Base-by-base conservation (phyloP, 1,140 invertebrate species). In the Sitophilus oryzae region DNA sequence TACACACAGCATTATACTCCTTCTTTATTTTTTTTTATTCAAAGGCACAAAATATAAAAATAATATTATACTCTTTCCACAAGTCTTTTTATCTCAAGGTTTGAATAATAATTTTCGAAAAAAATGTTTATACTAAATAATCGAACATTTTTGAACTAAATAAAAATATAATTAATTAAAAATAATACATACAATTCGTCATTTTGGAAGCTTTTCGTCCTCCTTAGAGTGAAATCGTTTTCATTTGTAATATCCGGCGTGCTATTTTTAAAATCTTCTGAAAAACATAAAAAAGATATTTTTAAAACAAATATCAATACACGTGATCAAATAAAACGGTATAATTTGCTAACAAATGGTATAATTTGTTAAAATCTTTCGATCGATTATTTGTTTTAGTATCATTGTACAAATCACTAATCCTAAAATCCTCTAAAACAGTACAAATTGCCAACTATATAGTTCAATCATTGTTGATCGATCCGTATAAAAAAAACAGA, bases 151-250 rank as follows among this genome's bases (percentile, higher is more conserved):
- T 41, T 16, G 10, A 2, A 41, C 38, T 18, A 18, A 15, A 1
- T 15, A 5, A 15, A 41, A 41, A 1, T 40, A 47, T 43, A 37
- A 30, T 30, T 6, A 30, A 30, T 30, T 6, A 30, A 30, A 5
- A 11, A 6, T 5, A 6, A 51, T 43, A 62, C 68, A 67, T 56
- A 70, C 68, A 59, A 60, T 60, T 66, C 62, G 48, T 70, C 66
- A 37, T 64, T 65, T 49, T 68, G 66, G 50, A 67, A 66, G 56
- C 59, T 58, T 34, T 53, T 58, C 5, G 62, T 57, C 42, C 62
- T 58, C 46, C 66, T 63, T 25, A 68, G 36, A 20, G 62, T 61
- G 2, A 67, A 60, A 37, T 70, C 69, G 44, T 65, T 65, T 45
- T 70, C 69, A 42, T 64, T 66, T 35, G 53, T 57, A 10, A 54